Evolutionary conservation across 2,113 vertebrate genomes (phyloP), one percentile per base, ranked within the genome.

Genomic region (Catharus bicknelli): DNA sequence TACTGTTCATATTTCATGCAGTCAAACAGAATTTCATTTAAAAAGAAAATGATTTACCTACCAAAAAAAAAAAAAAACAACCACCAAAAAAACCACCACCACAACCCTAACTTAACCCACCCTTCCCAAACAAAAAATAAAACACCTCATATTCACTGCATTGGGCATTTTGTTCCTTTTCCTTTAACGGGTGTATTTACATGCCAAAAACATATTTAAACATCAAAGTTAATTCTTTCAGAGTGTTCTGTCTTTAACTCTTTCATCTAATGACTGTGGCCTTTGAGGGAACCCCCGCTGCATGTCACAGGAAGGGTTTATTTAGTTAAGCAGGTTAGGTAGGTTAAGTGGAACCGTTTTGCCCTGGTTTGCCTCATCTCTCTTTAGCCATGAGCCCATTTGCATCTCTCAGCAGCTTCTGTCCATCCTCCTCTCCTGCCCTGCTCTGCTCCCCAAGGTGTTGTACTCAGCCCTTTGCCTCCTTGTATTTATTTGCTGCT

Each of bases 1-100:
- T 98, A 98, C 97, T 97, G 96, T 97, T 98, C 98, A 98, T 98
- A 98, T 98, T 98, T 98, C 98, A 98, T 98, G 97, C 96, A 97
- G 97, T 97, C 97, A 98, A 97, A 97, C 93, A 86, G 97, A 97
- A 97, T 97, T 98, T 97, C 96, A 97, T 98, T 97, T 98, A 96
- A 97, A 97, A 97, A 96, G 97, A 98, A 97, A 98, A 97, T 97
- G 26, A 98, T 98, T 97, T 97, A 98, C 97, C 96, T 96, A 96
- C 96, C 64, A 90, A 97, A 79, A 94, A 15, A 36, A 66, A 96
- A 94, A 77, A 63, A 2, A 34, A 27, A 27, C 32, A 54, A 10
- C 38, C 38, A 38, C 38, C 38, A 38, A 55, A 55, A 11, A 34
- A 17, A 8, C 3, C 16, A 34, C 4, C 5, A 55, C 20, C 20